Conservation (phyloP, 1,140 invertebrate genomes). For the Watersipora subatra region DNA sequence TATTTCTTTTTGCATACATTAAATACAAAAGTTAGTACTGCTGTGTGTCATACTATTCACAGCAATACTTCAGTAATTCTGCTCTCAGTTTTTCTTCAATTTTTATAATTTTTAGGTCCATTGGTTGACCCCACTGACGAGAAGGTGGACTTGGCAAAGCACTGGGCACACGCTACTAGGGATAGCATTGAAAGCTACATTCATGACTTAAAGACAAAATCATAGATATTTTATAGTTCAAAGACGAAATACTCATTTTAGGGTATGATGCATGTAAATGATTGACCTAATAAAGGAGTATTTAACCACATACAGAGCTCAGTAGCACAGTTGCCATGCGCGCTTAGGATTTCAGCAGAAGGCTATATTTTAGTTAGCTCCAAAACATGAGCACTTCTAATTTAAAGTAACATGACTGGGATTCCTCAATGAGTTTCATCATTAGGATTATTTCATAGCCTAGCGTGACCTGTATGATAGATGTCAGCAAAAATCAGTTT, state of each 20-base stretch:
- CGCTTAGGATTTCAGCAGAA: too few species aligned
- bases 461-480: too few species aligned
- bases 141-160: neutral
- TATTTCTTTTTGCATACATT: neutral
- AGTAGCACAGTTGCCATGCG: too few species aligned
- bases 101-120: neutral
- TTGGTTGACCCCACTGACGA: neutral
- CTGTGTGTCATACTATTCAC: neutral
- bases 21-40: neutral
- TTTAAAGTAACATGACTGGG: too few species aligned
- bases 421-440: too few species aligned
- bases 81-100: neutral
- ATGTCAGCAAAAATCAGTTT: too few species aligned
- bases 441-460: too few species aligned
- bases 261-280: too few species aligned
- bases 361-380: too few species aligned
- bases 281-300: too few species aligned
- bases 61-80: neutral
- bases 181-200: neutral
- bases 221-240: neutral
- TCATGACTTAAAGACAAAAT: neutral
- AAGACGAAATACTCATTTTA: neutral
- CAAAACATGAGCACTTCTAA: too few species aligned
- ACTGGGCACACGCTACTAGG: neutral
- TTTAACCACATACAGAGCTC: too few species aligned